Evolutionary conservation across 2,797 vertebrate species (phyloP).

Genomic region (Gobionotothen gibberifrons): DNA sequence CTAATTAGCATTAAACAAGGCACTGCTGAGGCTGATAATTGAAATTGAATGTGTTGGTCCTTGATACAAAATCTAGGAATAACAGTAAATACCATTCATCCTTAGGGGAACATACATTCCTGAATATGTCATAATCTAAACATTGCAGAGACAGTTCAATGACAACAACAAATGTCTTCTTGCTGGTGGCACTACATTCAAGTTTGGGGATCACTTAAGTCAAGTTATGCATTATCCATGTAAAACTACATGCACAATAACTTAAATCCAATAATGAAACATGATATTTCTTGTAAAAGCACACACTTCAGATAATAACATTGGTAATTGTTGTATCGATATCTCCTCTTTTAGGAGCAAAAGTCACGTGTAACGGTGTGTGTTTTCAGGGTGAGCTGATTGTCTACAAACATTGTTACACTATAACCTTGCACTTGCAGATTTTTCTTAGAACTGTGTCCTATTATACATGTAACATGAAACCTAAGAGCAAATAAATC

Average conservation of each 20-base stretch:
- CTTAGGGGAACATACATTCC: neutral
- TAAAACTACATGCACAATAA: neutral
- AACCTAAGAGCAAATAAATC: neutral
- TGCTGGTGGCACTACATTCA: neutral
- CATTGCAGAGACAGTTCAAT: neutral
- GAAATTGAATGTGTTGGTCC: neutral
- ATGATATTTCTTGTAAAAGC: neutral
- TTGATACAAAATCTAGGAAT: neutral
- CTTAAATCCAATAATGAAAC: neutral
- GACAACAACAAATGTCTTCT: neutral
- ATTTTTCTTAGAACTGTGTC: conserved; percentile 3
- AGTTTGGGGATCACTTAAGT: neutral
- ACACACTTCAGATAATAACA: neutral
- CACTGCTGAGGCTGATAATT: neutral
- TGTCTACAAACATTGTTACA: conserved; percentile 34
- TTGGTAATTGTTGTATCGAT: neutral
- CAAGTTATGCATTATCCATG: neutral
- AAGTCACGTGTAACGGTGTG: neutral
- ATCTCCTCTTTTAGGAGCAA: conserved; percentile 10
- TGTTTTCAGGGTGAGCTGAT: conserved; percentile 10
- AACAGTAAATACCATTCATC: neutral
- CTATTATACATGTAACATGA: conserved; percentile 33
- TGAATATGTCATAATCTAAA: neutral
- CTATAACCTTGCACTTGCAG: neutral
- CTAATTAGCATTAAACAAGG: neutral